These are phyloP conservation scores for Aphelenchoides avenae DNA, from an alignment of 1,140 invertebrate genomes.

Conservation along the genomic window DNA sequence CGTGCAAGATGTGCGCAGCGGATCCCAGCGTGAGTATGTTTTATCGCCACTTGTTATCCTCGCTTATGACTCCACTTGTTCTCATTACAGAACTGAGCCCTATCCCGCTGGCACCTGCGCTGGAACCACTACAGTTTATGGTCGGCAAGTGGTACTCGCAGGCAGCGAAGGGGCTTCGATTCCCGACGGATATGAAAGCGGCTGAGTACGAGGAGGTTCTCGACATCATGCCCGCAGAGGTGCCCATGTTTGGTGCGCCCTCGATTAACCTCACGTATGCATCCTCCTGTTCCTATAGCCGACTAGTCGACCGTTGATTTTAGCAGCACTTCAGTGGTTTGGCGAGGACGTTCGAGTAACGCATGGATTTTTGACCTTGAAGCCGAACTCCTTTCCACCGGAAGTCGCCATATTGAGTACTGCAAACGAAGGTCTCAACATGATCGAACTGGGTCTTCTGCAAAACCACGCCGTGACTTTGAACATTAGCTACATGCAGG, in stretches of 20 bases:
- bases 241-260: constrained; percentile 59
- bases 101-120: constrained; percentile 55
- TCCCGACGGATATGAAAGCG: constrained; percentile 53
- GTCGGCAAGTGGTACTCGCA: constrained; percentile 58
- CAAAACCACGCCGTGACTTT: constrained; percentile 56
- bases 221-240: constrained; percentile 56
- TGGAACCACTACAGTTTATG: constrained; percentile 58
- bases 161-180: constrained; percentile 51
- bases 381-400: constrained; percentile 54
- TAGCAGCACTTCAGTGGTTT: constrained; percentile 45
- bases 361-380: constrained; percentile 55
- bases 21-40: constrained; percentile 54
- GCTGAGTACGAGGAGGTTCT: constrained; percentile 56
- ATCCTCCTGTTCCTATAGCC: no score
- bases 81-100: constrained; percentile 46
- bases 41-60: no score
- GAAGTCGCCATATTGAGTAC: constrained; percentile 58
- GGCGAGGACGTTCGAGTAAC: constrained; percentile 47
- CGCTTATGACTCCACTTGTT: no score
- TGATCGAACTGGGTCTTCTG: constrained; percentile 55
- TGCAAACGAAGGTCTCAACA: constrained; percentile 57
- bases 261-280: constrained; percentile 57
- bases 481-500: constrained; percentile 59
- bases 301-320: constrained; percentile 17
- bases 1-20: constrained; percentile 53